Conservation (phyloP, 2,888 invertebrate genomes). For the Apotomis turbidana region DNA sequence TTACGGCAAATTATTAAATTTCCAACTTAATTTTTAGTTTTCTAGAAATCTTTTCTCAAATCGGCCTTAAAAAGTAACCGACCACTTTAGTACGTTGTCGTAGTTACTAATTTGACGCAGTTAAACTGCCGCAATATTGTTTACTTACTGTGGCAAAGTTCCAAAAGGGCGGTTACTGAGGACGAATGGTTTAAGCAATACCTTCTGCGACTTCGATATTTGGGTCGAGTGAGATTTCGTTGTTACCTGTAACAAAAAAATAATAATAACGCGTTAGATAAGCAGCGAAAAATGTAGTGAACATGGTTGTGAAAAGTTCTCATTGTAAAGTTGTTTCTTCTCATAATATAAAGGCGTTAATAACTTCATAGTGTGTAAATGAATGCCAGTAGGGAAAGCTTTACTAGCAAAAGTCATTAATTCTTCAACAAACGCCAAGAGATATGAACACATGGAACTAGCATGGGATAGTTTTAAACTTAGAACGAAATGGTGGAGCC, state of each 20-base stretch:
- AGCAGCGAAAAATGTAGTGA: constrained; percentile 8
- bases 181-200: not conserved
- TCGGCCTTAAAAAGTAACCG: not conserved
- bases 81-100: not conserved
- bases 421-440: not conserved
- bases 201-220: constrained; percentile 6
- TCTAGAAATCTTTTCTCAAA: constrained; percentile 5
- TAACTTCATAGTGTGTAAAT: not conserved
- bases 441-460: no score
- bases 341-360: constrained; percentile 14
- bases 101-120: not conserved
- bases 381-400: not conserved
- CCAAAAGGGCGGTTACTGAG: not conserved
- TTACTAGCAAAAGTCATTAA: not conserved
- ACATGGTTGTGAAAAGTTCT: not conserved
- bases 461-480: no score
- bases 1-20: constrained; percentile 38
- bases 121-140: not conserved
- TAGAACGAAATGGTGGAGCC: no score
- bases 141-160: not conserved
- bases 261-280: constrained; percentile 25
- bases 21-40: constrained; percentile 25
- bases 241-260: constrained; percentile 39
- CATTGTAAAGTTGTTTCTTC: constrained; percentile 28
- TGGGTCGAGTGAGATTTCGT: constrained; percentile 20